phyloP scores from a whole-genome alignment of 2,113 vertebrate species.

The Xiphias gladius region DNA sequence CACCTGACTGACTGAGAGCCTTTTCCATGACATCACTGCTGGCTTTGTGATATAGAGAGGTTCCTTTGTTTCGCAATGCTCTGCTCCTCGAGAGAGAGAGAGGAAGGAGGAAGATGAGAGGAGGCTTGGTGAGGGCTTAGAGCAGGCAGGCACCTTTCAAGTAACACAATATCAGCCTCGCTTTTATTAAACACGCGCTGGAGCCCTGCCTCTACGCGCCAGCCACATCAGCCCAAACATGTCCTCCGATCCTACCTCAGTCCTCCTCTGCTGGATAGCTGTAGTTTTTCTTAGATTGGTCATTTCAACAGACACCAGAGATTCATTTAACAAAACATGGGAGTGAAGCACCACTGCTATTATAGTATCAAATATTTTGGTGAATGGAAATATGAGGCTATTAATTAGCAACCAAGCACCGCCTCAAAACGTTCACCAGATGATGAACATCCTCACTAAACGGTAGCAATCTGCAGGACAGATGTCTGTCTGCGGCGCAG shows the following conservation, averaged over 20 bases:
- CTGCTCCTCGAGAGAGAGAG: slow-evolving; percentile 11
- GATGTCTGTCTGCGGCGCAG: slow-evolving; percentile 79
- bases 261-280: neutral
- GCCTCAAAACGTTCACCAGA: slow-evolving; percentile 48
- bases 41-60: slow-evolving; percentile 48
- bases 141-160: slow-evolving; percentile 41
- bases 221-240: neutral
- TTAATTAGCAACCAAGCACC: slow-evolving; percentile 41
- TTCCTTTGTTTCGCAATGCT: slow-evolving; percentile 36
- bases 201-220: slow-evolving; percentile 8
- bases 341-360: neutral
- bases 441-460: slow-evolving; percentile 67
- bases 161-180: neutral
- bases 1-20: slow-evolving; percentile 59
- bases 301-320: slow-evolving; percentile 3
- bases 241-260: neutral
- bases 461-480: slow-evolving; percentile 83
- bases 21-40: slow-evolving; percentile 69
- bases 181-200: slow-evolving; percentile 15
- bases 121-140: slow-evolving; percentile 6
- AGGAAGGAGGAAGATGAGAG: slow-evolving; percentile 23
- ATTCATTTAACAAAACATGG: slow-evolving; percentile 19
- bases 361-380: slow-evolving; percentile 18
- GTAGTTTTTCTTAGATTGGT: neutral
- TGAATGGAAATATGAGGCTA: slow-evolving; percentile 46